Evolutionary conservation across 92 coral and sea anemone species (phyloP).

Genomic region (Epizoanthus fatuus): DNA sequence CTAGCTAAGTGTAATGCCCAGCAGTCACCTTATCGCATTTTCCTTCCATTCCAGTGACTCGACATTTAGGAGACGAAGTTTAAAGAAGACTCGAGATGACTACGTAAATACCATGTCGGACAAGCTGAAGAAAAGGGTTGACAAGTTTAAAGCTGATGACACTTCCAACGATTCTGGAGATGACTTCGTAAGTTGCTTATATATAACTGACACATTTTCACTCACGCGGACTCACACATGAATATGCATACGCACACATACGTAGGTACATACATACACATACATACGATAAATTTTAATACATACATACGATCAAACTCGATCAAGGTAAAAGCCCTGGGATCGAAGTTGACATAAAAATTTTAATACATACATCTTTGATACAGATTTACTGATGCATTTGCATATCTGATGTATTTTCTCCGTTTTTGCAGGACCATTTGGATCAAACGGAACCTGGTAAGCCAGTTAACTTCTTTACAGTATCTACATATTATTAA

Average conservation of each 20-base stretch:
- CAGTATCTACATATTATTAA: slow-evolving; percentile 41
- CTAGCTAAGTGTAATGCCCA: neutral
- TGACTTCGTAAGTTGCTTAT: slow-evolving; percentile 47
- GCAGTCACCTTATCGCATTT: neutral
- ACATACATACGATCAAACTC: neutral
- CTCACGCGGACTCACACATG: too few species aligned
- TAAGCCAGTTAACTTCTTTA: neutral
- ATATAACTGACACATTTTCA: neutral
- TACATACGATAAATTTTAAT: neutral
- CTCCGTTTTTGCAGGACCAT: slow-evolving; percentile 9
- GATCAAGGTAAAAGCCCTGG: too few species aligned
- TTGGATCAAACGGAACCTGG: slow-evolving; percentile 22
- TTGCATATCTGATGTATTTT: neutral
- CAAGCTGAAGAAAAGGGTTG: slow-evolving; percentile 78
- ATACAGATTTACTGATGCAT: neutral
- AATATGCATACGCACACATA: neutral
- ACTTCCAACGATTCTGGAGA: slow-evolving; percentile 31
- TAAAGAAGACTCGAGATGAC: slow-evolving; percentile 83
- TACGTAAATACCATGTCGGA: slow-evolving; percentile 83
- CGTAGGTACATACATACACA: neutral
- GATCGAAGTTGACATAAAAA: neutral
- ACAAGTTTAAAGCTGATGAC: slow-evolving; percentile 77
- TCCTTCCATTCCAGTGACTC: slow-evolving; percentile 31
- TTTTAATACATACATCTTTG: neutral
- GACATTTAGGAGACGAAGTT: slow-evolving; percentile 62